phyloP scores from a whole-genome alignment of 2,888 invertebrate genomes.

The Itoplectis maculator region DNA sequence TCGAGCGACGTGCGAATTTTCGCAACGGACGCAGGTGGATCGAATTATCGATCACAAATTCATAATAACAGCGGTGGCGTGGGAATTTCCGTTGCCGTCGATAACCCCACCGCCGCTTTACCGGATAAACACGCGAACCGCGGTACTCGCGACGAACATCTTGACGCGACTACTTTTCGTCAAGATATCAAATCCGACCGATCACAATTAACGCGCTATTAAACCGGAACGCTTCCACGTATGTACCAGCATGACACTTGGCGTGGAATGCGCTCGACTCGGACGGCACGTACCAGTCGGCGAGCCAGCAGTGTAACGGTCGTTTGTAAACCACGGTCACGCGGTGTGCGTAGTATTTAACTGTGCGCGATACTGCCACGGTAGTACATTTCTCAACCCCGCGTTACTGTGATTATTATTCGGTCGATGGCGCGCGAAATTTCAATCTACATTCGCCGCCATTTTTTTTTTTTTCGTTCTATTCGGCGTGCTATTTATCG shows the following conservation, averaged over 20 bases:
- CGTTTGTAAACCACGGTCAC: constrained; percentile 53
- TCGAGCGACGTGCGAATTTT: constrained; percentile 23
- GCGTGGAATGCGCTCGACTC: constrained; percentile 45
- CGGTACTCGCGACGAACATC: constrained; percentile 24
- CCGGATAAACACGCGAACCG: constrained; percentile 14
- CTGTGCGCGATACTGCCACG: constrained; percentile 29
- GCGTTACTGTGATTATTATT: background rate
- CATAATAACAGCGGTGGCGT: constrained; percentile 34
- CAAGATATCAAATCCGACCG: constrained; percentile 19
- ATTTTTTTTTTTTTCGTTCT: background rate
- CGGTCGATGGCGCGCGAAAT: background rate
- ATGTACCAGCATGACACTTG: constrained; percentile 58
- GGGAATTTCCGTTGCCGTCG: constrained; percentile 46
- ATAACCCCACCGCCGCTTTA: constrained; percentile 37
- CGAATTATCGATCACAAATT: constrained; percentile 50
- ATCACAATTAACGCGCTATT: constrained; percentile 42
- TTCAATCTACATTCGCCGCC: background rate
- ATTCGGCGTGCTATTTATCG: background rate
- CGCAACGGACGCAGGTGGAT: constrained; percentile 25
- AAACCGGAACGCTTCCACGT: constrained; percentile 54
- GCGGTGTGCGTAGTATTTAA: constrained; percentile 28
- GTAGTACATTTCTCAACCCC: constrained; percentile 30
- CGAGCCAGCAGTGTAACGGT: constrained; percentile 49
- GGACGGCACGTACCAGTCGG: constrained; percentile 51
- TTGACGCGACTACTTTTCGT: constrained; percentile 24